Evolutionary conservation across 2,113 vertebrate species (phyloP).

Genomic region (Sterrhoptilus dennistouni): DNA sequence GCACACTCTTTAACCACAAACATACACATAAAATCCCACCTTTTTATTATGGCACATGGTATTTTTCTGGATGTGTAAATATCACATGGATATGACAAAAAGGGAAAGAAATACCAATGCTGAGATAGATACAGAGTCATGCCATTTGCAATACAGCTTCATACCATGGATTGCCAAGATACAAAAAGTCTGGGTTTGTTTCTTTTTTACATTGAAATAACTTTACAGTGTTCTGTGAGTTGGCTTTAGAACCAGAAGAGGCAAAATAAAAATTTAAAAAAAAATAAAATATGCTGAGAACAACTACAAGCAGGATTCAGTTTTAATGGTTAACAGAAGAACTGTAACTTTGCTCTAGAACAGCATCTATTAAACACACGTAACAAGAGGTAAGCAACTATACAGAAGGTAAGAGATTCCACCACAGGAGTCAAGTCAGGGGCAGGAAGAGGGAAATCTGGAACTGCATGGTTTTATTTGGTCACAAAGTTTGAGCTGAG

Average conservation of each 20-base stretch:
- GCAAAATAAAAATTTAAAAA: neutral
- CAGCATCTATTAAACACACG: conserved; percentile 37
- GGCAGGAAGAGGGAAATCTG: neutral
- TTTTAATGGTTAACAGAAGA: conserved; percentile 53
- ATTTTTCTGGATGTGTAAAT: neutral
- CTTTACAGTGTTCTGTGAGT: conserved; percentile 42
- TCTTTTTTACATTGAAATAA: conserved; percentile 38
- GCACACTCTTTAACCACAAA: neutral
- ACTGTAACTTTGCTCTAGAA: conserved; percentile 27
- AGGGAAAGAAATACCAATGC: conserved; percentile 47
- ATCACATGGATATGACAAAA: conserved; percentile 38
- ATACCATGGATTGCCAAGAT: conserved; percentile 45
- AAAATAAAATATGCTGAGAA: conserved; percentile 15
- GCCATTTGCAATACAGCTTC: conserved; percentile 52
- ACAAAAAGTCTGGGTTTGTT: conserved; percentile 31
- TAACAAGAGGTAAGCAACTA: conserved; percentile 46
- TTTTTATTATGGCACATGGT: conserved; percentile 58
- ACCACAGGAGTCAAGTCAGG: conserved; percentile 31
- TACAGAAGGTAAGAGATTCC: conserved; percentile 31
- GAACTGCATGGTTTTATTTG: conserved; percentile 41
- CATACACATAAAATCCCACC: conserved; percentile 61
- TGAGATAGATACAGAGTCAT: conserved; percentile 45
- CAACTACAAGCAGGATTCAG: conserved; percentile 28
- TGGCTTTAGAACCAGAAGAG: conserved; percentile 25
- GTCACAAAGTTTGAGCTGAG: conserved; percentile 47